phyloP scores from a whole-genome alignment of 1,140 invertebrate species.

The Magallana angulata region DNA sequence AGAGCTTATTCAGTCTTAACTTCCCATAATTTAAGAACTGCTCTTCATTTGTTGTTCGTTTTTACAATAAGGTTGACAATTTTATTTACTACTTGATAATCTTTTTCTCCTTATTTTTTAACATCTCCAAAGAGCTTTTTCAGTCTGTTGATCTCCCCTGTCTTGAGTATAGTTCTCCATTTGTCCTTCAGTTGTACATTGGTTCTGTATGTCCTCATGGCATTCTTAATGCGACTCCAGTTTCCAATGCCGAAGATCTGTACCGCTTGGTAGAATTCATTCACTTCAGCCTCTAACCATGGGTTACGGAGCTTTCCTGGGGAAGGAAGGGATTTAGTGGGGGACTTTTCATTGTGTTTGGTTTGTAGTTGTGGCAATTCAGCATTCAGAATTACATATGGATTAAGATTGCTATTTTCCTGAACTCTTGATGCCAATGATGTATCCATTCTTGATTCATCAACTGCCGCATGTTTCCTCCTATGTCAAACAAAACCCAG shows the following conservation, averaged over 20 bases:
- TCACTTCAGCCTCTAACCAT: slow-evolving; percentile 54
- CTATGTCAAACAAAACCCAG: neutral
- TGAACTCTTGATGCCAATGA: neutral
- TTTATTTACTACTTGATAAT: too few relatives aligned
- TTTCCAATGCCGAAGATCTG: slow-evolving; percentile 58
- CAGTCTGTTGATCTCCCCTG: slow-evolving; percentile 9
- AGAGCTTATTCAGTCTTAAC: too few relatives aligned
- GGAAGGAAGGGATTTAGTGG: neutral
- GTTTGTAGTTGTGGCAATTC: neutral
- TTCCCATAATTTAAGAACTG: too few relatives aligned
- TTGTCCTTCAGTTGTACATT: slow-evolving; percentile 63
- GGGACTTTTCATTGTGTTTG: neutral
- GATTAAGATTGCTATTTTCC: neutral
- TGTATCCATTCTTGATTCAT: neutral
- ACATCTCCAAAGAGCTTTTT: neutral
- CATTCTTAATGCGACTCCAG: slow-evolving; percentile 50
- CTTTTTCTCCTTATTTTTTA: neutral
- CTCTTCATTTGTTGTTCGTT: too few relatives aligned
- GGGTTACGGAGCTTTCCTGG: neutral
- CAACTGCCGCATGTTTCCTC: neutral
- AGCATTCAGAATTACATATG: neutral
- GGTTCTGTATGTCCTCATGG: slow-evolving; percentile 51
- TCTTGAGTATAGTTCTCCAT: slow-evolving; percentile 57
- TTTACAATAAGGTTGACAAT: too few relatives aligned
- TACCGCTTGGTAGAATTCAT: slow-evolving; percentile 59